Percentiles rank a stretch among this genome's conserved stretches.
phyloP scores from a whole-genome alignment of 2,113 vertebrate species.

The Saccopteryx bilineata region DNA sequence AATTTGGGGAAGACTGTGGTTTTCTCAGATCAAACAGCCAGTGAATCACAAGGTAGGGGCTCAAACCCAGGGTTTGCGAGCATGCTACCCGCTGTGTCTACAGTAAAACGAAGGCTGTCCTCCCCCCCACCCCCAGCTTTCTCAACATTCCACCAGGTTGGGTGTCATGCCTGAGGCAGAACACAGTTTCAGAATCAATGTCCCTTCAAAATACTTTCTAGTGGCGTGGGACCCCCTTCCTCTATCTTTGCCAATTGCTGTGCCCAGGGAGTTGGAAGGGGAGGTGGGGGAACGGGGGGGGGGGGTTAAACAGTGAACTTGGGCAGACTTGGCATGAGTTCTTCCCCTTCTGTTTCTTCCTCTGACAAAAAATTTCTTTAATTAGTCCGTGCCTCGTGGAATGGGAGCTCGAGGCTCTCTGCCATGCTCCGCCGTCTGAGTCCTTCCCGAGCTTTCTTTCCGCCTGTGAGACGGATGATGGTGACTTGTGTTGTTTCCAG shows the following conservation, averaged over 20 bases:
- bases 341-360: not conserved
- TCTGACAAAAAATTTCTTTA: not conserved
- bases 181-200: not conserved
- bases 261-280: not conserved
- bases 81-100: too few species aligned
- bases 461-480: not conserved
- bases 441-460: not conserved
- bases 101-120: accelerated
- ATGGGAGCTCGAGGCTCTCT: not conserved
- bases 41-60: accelerated
- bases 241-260: too few species aligned
- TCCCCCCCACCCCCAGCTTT: not conserved
- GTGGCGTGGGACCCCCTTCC: not conserved
- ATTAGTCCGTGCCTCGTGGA: not conserved
- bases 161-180: not conserved
- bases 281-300: too few species aligned
- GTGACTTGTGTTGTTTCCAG: not conserved
- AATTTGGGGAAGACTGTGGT: not conserved
- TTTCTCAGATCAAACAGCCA: not conserved
- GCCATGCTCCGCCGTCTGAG: not conserved
- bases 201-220: not conserved
- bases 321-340: not conserved
- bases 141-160: not conserved
- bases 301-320: not conserved
- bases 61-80: not conserved